A percentile compares a stretch with the other conserved stretches of the same genome.
phyloP scores from a whole-genome alignment of 2,888 invertebrate genomes.

The Thyatira batis region DNA sequence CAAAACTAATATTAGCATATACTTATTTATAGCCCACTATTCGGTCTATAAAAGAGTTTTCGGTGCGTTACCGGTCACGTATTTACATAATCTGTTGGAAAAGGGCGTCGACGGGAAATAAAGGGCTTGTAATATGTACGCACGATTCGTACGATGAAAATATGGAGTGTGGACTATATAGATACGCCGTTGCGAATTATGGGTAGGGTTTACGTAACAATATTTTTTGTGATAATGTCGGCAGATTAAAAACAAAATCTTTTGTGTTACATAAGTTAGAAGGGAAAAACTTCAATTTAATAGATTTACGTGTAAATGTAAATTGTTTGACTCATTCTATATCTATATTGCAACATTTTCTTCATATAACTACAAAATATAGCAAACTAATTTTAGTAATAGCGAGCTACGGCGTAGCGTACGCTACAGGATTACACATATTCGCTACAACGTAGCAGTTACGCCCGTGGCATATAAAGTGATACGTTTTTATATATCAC shows the following conservation, averaged over 20 bases:
- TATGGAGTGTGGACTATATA: not conserved
- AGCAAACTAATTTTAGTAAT: too few species aligned
- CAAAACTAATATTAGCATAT: not conserved
- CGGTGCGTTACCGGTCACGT: slow-evolving; percentile 2
- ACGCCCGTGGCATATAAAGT: too few species aligned
- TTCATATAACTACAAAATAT: too few species aligned
- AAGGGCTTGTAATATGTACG: slow-evolving; percentile 17
- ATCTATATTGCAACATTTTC: too few species aligned
- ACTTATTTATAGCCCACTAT: not conserved
- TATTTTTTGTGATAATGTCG: not conserved
- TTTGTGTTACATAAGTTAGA: too few species aligned
- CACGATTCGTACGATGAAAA: slow-evolving; percentile 7
- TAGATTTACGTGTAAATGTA: too few species aligned
- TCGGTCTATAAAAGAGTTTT: slow-evolving; percentile 1
- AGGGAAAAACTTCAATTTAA: too few species aligned
- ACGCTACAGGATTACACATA: not conserved
- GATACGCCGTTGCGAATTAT: not conserved
- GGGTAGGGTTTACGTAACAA: not conserved
- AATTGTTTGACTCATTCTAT: too few species aligned
- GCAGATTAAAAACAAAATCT: too few species aligned
- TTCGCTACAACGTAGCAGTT: too few species aligned
- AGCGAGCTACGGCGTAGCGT: not conserved
- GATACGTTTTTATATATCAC: too few species aligned
- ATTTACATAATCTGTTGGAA: slow-evolving; percentile 28
- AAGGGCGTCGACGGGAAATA: slow-evolving; percentile 14